Percentiles rank a stretch among this genome's conserved stretches.
phyloP scores from a whole-genome alignment of 2,113 vertebrate species.

The Saguinus midas region DNA sequence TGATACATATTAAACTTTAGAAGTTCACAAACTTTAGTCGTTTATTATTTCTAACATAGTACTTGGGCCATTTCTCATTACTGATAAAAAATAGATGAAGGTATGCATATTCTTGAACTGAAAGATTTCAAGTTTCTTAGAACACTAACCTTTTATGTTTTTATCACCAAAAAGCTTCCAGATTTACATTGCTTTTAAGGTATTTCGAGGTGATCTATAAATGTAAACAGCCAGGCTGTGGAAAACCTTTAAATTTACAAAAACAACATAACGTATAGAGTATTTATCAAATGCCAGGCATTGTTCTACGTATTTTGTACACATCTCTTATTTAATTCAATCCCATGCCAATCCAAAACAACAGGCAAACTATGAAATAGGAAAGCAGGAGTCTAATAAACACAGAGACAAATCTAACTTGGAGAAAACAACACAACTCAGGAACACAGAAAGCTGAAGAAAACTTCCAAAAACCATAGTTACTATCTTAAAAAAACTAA shows the following conservation, averaged over 20 bases:
- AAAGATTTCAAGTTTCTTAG: background rate
- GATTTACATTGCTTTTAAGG: background rate
- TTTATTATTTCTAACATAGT: background rate
- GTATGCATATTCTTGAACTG: background rate
- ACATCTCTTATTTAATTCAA: background rate
- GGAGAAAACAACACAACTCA: background rate
- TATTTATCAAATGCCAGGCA: background rate
- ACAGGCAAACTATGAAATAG: background rate
- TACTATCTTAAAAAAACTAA: background rate
- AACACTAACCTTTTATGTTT: background rate
- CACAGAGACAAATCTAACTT: background rate
- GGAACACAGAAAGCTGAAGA: background rate
- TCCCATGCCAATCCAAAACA: background rate
- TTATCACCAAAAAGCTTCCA: background rate
- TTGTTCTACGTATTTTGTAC: background rate
- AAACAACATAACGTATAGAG: background rate
- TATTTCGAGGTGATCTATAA: background rate
- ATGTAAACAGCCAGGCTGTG: background rate
- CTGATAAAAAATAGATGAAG: background rate
- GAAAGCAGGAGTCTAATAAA: background rate
- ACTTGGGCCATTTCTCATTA: background rate
- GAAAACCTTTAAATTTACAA: slow-evolving; percentile 5
- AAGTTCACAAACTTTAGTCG: background rate
- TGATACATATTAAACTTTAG: background rate
- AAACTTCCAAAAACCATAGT: background rate